Percentiles rank a stretch among this genome's conserved stretches.
These are phyloP conservation scores for Prochilodus magdalenae DNA, from an alignment of 2,113 vertebrate species.

Conservation along the genomic window DNA sequence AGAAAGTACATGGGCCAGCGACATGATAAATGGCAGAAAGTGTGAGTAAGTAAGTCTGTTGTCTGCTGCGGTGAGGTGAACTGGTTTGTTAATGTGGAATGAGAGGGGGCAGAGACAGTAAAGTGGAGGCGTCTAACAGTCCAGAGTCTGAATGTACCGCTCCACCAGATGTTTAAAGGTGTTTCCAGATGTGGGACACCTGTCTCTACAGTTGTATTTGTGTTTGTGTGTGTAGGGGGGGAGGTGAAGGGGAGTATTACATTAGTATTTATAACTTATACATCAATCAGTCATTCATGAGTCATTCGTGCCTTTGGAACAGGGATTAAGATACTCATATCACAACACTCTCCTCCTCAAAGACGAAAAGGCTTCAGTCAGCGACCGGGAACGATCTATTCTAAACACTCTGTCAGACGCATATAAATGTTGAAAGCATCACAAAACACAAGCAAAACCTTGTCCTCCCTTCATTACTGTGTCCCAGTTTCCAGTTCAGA, in stretches of 20 bases:
- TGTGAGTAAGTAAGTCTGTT: constrained; percentile 24
- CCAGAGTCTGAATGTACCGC: constrained; percentile 39
- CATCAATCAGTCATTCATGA: constrained; percentile 36
- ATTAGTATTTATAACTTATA: constrained; percentile 22
- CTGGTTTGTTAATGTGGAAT: constrained; percentile 27
- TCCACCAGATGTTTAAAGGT: constrained; percentile 68
- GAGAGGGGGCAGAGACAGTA: constrained; percentile 17
- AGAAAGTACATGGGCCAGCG: background rate
- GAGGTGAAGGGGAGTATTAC: constrained; percentile 15
- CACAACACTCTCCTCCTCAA: constrained; percentile 18
- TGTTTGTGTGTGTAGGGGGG: constrained; percentile 10
- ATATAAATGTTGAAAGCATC: background rate
- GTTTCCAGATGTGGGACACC: constrained; percentile 64
- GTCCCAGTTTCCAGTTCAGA: background rate
- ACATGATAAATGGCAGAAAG: background rate
- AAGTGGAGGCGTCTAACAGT: constrained; percentile 36
- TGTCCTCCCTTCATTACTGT: background rate
- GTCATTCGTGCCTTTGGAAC: constrained; percentile 13
- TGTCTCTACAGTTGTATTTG: constrained; percentile 35
- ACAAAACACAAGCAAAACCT: constrained; percentile 7
- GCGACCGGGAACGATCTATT: constrained; percentile 1
- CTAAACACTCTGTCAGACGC: background rate
- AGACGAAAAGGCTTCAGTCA: constrained; percentile 22
- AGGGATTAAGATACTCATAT: background rate
- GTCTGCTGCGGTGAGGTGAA: constrained; percentile 10